A percentile compares a stretch with the other conserved stretches of the same genome.
Evolutionary conservation across 2,113 vertebrate genomes (phyloP).

Genomic region (Glaucidium brasilianum): DNA sequence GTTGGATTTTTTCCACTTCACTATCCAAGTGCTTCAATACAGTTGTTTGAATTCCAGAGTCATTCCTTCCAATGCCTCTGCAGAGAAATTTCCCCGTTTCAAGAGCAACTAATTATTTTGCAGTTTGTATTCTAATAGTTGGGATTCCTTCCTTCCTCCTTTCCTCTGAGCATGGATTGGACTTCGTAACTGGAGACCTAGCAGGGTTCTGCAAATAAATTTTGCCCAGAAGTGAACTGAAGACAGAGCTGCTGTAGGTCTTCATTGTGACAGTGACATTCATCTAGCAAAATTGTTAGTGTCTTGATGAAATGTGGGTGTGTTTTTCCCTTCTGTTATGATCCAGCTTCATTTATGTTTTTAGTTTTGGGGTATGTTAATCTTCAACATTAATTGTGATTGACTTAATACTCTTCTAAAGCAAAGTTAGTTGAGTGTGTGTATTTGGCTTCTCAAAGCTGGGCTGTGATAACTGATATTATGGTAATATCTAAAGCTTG

Average conservation of each 20-base stretch:
- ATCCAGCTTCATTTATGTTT: not conserved
- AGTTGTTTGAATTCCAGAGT: constrained; percentile 28
- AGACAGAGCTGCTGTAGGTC: not conserved
- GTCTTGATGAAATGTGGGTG: not conserved
- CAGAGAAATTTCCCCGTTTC: not conserved
- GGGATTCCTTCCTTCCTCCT: constrained; percentile 4
- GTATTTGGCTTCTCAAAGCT: not conserved
- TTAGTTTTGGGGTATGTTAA: not conserved
- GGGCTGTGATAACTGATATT: not conserved
- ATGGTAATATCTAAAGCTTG: not conserved
- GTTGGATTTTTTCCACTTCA: not conserved
- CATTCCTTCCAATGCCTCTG: not conserved
- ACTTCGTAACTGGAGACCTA: not conserved
- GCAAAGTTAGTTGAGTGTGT: not conserved
- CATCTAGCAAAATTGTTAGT: not conserved
- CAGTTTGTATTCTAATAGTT: constrained; percentile 18
- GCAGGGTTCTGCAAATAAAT: not conserved
- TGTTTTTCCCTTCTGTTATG: not conserved
- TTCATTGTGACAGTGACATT: not conserved
- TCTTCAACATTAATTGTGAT: not conserved
- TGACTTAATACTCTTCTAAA: not conserved
- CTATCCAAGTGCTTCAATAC: constrained; percentile 21
- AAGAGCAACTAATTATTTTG: constrained; percentile 11
- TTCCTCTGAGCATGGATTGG: not conserved
- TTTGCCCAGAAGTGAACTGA: not conserved